A percentile compares a stretch with the other conserved stretches of the same genome.
phyloP scores from a whole-genome alignment of 2,888 invertebrate species.

The Deilephila porcellus region DNA sequence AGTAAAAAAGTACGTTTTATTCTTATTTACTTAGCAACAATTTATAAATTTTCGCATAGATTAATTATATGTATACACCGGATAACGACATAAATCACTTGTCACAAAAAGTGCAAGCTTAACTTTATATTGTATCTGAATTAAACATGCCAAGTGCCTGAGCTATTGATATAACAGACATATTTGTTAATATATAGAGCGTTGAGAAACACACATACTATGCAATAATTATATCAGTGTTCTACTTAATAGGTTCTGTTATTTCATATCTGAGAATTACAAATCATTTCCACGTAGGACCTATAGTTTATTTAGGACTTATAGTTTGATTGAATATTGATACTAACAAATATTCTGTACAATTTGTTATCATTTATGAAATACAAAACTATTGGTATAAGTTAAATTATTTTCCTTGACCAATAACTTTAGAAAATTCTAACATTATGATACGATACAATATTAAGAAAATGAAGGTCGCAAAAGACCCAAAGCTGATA shows the following conservation, averaged over 20 bases:
- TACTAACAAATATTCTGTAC: not conserved
- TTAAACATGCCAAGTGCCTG: not conserved
- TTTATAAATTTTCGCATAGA: too few species aligned
- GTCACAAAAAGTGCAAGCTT: too few species aligned
- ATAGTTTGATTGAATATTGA: not conserved
- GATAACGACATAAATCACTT: too few species aligned
- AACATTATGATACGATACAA: too few species aligned
- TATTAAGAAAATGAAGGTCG: too few species aligned
- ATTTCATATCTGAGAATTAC: slow-evolving; percentile 11
- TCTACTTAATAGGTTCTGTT: not conserved
- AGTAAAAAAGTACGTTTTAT: too few species aligned
- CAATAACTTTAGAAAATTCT: too few species aligned
- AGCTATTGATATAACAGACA: not conserved
- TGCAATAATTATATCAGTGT: slow-evolving; percentile 5
- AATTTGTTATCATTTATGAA: not conserved
- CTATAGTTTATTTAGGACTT: not conserved
- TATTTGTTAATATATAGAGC: not conserved
- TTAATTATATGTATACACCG: too few species aligned
- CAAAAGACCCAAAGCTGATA: too few species aligned
- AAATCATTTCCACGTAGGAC: not conserved
- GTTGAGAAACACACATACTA: not conserved
- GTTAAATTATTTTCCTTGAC: too few species aligned
- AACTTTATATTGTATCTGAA: not conserved
- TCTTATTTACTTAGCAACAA: too few species aligned
- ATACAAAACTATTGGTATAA: too few species aligned